Evolutionary conservation across 2,888 invertebrate genomes (phyloP).

Genomic region (Erebia ligea): DNA sequence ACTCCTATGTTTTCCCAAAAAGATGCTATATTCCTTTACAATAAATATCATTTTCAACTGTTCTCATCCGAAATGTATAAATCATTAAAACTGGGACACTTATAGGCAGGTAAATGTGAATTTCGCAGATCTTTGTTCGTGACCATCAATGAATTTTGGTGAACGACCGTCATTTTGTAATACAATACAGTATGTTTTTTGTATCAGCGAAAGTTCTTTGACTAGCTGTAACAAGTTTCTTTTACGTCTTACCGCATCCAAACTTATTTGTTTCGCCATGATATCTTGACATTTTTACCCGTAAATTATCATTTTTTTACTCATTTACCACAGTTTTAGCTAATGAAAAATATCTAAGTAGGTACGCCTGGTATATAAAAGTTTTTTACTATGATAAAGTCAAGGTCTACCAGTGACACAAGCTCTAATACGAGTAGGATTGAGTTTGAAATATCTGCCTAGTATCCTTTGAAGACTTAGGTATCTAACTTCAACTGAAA

Average conservation of each 20-base stretch:
- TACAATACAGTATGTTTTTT: constrained; percentile 41
- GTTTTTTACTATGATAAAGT: too few species aligned
- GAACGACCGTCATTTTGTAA: constrained; percentile 46
- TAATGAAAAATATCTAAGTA: too few species aligned
- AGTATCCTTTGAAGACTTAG: too few species aligned
- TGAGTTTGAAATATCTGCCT: too few species aligned
- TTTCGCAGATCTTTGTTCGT: constrained; percentile 59
- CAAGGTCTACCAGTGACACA: too few species aligned
- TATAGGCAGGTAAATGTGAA: constrained; percentile 53
- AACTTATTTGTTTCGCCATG: not conserved
- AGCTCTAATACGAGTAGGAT: too few species aligned
- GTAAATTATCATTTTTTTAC: too few species aligned
- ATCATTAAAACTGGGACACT: constrained; percentile 44
- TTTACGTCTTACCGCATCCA: not conserved
- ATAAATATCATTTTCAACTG: constrained; percentile 31
- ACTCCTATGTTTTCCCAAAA: constrained; percentile 26
- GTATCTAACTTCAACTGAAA: too few species aligned
- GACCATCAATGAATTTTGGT: constrained; percentile 72
- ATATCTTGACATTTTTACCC: too few species aligned
- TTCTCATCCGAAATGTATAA: constrained; percentile 36
- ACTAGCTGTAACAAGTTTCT: constrained; percentile 10
- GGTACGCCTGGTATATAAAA: too few species aligned
- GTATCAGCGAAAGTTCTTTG: constrained; percentile 33
- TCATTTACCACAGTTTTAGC: too few species aligned
- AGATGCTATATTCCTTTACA: not conserved